Base-by-base conservation (phyloP, 2,888 invertebrate species). In the Tenthredo notha region DNA sequence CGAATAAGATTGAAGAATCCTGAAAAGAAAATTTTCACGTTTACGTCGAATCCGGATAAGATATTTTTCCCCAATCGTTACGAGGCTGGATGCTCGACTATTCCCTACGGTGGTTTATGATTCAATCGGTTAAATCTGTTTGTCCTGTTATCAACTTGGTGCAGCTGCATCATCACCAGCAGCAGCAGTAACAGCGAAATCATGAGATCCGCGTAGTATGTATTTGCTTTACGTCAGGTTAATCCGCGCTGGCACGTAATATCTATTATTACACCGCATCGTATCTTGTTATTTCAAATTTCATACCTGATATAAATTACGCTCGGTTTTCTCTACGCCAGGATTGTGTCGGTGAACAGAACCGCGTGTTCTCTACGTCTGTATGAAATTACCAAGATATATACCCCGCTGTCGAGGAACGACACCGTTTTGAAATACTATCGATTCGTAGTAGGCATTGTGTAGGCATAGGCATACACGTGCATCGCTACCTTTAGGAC, bases 281-380 rank as follows among this genome's bases (percentile, higher is more conserved):
- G 78, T 80, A 80, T 80, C 78, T 80, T 80, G 78, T 80, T 75
- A 75, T 84, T 84, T 74, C 50, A 75, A 84, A 84, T 84, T 84
- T 75, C 75, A 75, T 75, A 74, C 84, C 75, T 74, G 58, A 84
- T 84, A 74, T 84, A 84, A 84, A 84, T 84, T 74, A 75, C 75
- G 75, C 75, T 74, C 25, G 9, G 40, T 47, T 58, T 40, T 74
- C 84, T 50, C 58, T 10, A 33, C n/a, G 15, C 58, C 21, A 37
- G 67, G 0, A 29, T 37, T 47, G n/a, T 18, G 12, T 21, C 72
- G 33, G 15, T 58, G 21, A 12, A 37, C 61, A 18, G 72, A 18
- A 75, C 72, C 72, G 37, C 54, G 50, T 37, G 47, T 33, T 37
- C 12, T 43, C 25, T n/a, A 47, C 43, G 33, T 47, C 21, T 83